These are phyloP conservation scores for Mesorhabditis belari DNA, from an alignment of 2,888 invertebrate species.

Conservation along the genomic window DNA sequence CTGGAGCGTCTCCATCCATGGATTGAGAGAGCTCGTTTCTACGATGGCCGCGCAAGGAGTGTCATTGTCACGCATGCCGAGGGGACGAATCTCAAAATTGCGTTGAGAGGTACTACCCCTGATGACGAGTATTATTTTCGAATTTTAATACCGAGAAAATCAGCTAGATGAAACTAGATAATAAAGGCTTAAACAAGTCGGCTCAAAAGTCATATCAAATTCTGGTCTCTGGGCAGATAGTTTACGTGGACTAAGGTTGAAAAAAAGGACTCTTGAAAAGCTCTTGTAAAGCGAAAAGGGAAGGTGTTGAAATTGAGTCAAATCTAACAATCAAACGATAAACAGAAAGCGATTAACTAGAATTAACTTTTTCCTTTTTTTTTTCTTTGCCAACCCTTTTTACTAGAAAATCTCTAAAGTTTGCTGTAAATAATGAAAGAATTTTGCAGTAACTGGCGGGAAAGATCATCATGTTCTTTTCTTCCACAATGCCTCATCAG, in stretches of 20 bases:
- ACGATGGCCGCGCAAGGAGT: conserved; percentile 36
- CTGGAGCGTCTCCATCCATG: conserved; percentile 37
- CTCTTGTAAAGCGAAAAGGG: background rate
- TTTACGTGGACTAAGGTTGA: too few relatives aligned
- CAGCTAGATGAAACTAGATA: too few relatives aligned
- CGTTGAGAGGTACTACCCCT: conserved; percentile 20
- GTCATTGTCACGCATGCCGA: conserved; percentile 45
- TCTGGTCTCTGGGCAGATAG: too few relatives aligned
- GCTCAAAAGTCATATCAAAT: too few relatives aligned
- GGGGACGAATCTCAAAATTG: conserved; percentile 45
- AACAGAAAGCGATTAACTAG: background rate
- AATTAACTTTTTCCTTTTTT: background rate
- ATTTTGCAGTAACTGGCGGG: conserved; percentile 21
- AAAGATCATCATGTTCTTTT: conserved; percentile 33
- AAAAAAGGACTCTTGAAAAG: too few relatives aligned
- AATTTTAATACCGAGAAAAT: too few relatives aligned
- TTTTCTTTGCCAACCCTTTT: too few relatives aligned
- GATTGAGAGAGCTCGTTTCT: conserved; percentile 45
- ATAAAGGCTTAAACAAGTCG: too few relatives aligned
- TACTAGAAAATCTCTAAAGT: too few relatives aligned
- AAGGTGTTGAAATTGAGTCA: background rate
- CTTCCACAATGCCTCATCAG: conserved; percentile 46
- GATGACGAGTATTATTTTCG: too few relatives aligned
- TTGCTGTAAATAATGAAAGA: background rate
- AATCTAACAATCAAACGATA: background rate